Conservation (phyloP, 1,140 invertebrate genomes). For the Tetramorium simillimum region DNA sequence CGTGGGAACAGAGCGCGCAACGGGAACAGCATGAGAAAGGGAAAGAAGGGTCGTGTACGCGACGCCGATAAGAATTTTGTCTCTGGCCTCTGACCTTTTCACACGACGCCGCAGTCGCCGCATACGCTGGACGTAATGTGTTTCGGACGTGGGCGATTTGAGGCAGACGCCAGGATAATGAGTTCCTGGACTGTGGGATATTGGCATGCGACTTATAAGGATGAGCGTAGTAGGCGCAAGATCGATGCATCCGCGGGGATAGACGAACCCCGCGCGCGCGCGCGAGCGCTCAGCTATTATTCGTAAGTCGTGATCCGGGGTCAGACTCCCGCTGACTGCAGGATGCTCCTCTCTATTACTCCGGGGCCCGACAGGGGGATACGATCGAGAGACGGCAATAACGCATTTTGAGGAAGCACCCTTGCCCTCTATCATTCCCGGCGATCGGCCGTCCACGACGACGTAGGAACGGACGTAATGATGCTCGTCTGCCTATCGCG, state of each 20-base stretch:
- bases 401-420: slow-evolving; percentile 52
- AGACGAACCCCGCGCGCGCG: slow-evolving; percentile 42
- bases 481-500: slow-evolving; percentile 12
- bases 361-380: slow-evolving; percentile 30
- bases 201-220: slow-evolving; percentile 70
- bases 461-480: slow-evolving; percentile 12
- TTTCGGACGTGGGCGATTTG: slow-evolving; percentile 68
- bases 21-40: background rate
- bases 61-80: slow-evolving; percentile 61
- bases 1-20: background rate
- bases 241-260: slow-evolving; percentile 69
- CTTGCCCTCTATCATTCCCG: slow-evolving; percentile 37
- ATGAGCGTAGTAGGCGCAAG: slow-evolving; percentile 53
- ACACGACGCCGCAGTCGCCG: slow-evolving; percentile 42
- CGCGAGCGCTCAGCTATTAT: slow-evolving; percentile 62
- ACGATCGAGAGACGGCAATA: slow-evolving; percentile 64
- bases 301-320: slow-evolving; percentile 71
- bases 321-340: slow-evolving; percentile 58
- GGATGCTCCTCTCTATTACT: slow-evolving; percentile 60
- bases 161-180: slow-evolving; percentile 64
- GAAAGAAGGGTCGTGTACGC: slow-evolving; percentile 3
- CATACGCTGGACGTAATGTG: slow-evolving; percentile 46
- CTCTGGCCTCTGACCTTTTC: slow-evolving; percentile 61
- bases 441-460: slow-evolving; percentile 10
- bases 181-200: slow-evolving; percentile 65